These are phyloP conservation scores for Caenorhabditis brenneri DNA, from an alignment of 1,140 invertebrate genomes.

Conservation along the genomic window DNA sequence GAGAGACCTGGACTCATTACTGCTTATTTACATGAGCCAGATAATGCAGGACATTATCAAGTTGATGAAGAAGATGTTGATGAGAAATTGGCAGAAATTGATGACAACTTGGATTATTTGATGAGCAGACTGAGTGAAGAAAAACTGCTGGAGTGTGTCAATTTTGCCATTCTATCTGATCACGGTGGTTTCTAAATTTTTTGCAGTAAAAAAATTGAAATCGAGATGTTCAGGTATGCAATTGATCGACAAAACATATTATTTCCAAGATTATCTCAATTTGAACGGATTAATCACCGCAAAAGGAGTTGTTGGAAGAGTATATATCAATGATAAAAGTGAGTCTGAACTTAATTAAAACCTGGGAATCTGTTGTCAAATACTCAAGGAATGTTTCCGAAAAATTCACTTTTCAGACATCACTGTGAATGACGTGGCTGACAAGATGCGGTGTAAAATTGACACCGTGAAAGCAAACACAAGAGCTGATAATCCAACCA, in stretches of 20 bases:
- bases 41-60: slow-evolving; percentile 73
- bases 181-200: slow-evolving; percentile 57
- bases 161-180: slow-evolving; percentile 66
- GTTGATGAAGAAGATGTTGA: slow-evolving; percentile 53
- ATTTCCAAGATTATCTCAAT: slow-evolving; percentile 39
- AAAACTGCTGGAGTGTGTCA: slow-evolving; percentile 64
- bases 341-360: too few species aligned
- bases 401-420: background rate
- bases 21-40: slow-evolving; percentile 80
- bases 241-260: slow-evolving; percentile 32
- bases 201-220: background rate
- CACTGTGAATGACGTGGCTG: background rate
- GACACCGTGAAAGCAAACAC: slow-evolving; percentile 31
- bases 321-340: slow-evolving; percentile 44
- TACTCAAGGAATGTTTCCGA: too few species aligned
- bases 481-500: slow-evolving; percentile 56
- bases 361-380: too few species aligned
- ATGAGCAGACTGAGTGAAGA: slow-evolving; percentile 58
- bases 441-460: slow-evolving; percentile 11
- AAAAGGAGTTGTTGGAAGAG: slow-evolving; percentile 48
- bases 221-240: slow-evolving; percentile 52
- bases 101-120: slow-evolving; percentile 59
- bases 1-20: slow-evolving; percentile 73
- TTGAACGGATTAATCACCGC: slow-evolving; percentile 26
- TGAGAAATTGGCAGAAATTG: slow-evolving; percentile 54